Evolutionary conservation across 2,888 invertebrate species (phyloP).

Genomic region (Orthonychiurus folsomi): DNA sequence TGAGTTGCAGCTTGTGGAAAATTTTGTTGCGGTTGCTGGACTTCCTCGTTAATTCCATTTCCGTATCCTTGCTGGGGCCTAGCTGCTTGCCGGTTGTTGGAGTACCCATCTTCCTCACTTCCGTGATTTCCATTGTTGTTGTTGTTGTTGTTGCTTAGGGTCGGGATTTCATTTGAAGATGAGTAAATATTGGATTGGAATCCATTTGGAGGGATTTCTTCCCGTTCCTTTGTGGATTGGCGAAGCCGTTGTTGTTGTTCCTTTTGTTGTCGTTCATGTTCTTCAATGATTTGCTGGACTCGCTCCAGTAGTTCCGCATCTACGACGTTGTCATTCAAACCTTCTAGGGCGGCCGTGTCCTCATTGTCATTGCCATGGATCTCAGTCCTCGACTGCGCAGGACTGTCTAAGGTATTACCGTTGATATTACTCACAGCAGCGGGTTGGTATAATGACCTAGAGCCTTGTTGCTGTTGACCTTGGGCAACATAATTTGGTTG

Average conservation of each 20-base stretch:
- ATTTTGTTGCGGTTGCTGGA: neutral
- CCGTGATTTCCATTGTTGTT: slow-evolving; percentile 7
- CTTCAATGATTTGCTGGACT: slow-evolving; percentile 39
- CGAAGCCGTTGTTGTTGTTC: slow-evolving; percentile 6
- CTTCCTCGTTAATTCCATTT: neutral
- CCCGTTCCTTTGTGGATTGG: neutral
- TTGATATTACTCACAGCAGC: neutral
- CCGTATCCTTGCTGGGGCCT: neutral
- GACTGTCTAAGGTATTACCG: neutral
- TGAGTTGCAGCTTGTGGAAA: too few species aligned
- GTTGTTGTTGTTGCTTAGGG: slow-evolving; percentile 6
- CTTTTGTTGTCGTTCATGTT: slow-evolving; percentile 37
- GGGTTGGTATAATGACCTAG: neutral
- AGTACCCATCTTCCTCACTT: neutral
- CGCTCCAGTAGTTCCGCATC: slow-evolving; percentile 34
- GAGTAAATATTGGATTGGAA: neutral
- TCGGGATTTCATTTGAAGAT: neutral
- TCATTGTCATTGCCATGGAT: neutral
- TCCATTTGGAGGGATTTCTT: neutral
- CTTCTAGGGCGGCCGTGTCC: slow-evolving; percentile 22
- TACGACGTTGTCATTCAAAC: slow-evolving; percentile 34
- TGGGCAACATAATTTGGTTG: neutral
- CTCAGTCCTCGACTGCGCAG: neutral
- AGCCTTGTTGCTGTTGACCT: neutral
- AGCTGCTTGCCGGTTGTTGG: too few species aligned